phyloP scores from a whole-genome alignment of 2,888 invertebrate species.

The Dioctria linearis region DNA sequence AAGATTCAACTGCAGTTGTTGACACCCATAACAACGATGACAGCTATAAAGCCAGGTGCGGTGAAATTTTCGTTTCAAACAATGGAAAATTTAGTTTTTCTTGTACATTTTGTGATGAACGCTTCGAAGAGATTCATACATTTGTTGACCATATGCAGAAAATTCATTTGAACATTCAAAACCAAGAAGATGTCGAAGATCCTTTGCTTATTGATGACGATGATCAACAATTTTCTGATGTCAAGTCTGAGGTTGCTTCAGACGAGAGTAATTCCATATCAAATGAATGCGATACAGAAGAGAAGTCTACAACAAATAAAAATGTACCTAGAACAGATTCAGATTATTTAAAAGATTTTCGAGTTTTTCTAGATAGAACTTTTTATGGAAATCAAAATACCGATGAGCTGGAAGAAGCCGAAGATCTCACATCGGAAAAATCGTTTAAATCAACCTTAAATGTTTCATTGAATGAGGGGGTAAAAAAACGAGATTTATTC shows the following conservation, averaged over 20 bases:
- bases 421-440: neutral
- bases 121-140: conserved; percentile 11
- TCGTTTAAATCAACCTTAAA: neutral
- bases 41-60: conserved; percentile 40
- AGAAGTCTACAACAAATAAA: neutral
- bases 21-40: neutral
- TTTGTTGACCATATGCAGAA: conserved; percentile 47
- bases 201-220: neutral
- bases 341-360: conserved; percentile 33
- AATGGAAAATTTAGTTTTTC: conserved; percentile 34
- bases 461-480: neutral
- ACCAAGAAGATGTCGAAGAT: neutral
- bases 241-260: conserved; percentile 5
- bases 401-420: neutral
- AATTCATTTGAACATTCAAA: conserved; percentile 16
- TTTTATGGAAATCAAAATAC: neutral
- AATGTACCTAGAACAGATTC: neutral
- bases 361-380: conserved; percentile 1
- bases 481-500: neutral
- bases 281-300: neutral
- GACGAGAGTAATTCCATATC: neutral
- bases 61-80: conserved; percentile 52
- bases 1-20: neutral
- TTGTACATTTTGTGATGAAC: conserved; percentile 51
- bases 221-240: neutral